Evolutionary conservation across 2,113 vertebrate species (phyloP), one percentile per base, ranked within the genome.

Genomic region (Petromus typicus): DNA sequence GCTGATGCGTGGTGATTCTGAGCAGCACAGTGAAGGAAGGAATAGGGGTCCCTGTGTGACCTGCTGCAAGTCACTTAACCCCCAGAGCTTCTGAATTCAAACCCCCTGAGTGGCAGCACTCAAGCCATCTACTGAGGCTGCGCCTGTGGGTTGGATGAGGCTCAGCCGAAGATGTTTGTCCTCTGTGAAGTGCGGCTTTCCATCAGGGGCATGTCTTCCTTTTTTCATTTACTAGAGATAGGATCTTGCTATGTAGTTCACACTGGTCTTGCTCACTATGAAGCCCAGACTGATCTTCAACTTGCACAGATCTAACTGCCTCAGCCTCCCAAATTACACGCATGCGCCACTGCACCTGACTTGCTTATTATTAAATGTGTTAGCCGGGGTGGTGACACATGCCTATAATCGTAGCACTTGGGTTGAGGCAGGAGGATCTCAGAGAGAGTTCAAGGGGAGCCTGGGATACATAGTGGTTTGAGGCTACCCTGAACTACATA

Each of bases 61-160:
- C 75, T 57, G n/a, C 30, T 89, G 45, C 78, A 91, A 78, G 95
- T 93, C 73, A 82, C 61, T 63, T 93, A 43, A 61, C 51, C 17
- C 90, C 80, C 43, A 32, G 34, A 93, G 37, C 56, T 79, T 92
- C 54, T 6, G 9, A 23, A 17, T 66, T 27, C 63, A 59, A 80
- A 37, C 76, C 37, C 71, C 37, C 37, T 2, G 57, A 56, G 71
- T n/a, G 63, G 37, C n/a, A 73, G 32, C 18, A 3, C 37, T 37
- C 89, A 93, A 66, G 54, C 9, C 2, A 9, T 16, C 66, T 45
- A 17, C 22, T 27, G 23, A 63, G 64, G 57, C 80, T 37, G 0
- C 40, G 84, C 80, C 85, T 34, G 37, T 37, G 88, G 69, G 64
- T 13, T 3, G 22, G 27, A 14, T 2, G 9, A 48, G 83, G 61